Evolutionary conservation across 2,888 invertebrate genomes (phyloP).

Genomic region (Eristalis arbustorum): DNA sequence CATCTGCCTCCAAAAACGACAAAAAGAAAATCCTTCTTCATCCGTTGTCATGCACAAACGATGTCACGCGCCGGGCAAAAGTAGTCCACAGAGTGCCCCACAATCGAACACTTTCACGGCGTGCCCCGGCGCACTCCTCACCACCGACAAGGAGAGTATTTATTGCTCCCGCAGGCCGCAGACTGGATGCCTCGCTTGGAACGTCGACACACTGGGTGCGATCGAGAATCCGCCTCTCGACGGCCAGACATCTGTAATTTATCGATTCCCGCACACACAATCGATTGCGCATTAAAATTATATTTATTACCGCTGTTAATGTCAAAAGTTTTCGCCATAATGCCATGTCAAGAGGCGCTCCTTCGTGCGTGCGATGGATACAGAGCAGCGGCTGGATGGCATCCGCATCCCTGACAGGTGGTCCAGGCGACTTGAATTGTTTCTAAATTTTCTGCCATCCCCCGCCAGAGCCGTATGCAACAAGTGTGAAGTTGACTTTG

Average conservation of each 20-base stretch:
- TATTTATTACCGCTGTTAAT: constrained; percentile 65
- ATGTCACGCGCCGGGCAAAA: too few relatives aligned
- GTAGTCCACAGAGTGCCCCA: not conserved
- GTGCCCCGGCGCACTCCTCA: not conserved
- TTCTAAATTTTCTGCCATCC: constrained; percentile 36
- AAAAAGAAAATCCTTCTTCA: too few relatives aligned
- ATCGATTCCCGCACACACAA: constrained; percentile 35
- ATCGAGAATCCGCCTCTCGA: constrained; percentile 22
- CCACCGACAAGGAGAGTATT: not conserved
- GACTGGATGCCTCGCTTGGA: not conserved
- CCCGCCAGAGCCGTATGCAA: constrained; percentile 28
- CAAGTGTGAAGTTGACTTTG: constrained; percentile 59
- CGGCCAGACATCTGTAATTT: constrained; percentile 11
- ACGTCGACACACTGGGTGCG: constrained; percentile 37
- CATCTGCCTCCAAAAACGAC: too few relatives aligned
- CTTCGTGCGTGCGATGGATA: constrained; percentile 48
- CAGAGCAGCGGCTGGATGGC: not conserved
- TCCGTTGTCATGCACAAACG: too few relatives aligned
- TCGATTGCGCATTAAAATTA: constrained; percentile 58
- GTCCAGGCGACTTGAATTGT: constrained; percentile 57
- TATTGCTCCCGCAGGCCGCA: not conserved
- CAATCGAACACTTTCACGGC: not conserved
- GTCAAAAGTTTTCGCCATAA: constrained; percentile 60
- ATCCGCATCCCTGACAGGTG: constrained; percentile 51
- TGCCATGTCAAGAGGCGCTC: constrained; percentile 63